These are phyloP conservation scores for Struthio camelus DNA, from an alignment of 2,113 vertebrate species.

Conservation along the genomic window DNA sequence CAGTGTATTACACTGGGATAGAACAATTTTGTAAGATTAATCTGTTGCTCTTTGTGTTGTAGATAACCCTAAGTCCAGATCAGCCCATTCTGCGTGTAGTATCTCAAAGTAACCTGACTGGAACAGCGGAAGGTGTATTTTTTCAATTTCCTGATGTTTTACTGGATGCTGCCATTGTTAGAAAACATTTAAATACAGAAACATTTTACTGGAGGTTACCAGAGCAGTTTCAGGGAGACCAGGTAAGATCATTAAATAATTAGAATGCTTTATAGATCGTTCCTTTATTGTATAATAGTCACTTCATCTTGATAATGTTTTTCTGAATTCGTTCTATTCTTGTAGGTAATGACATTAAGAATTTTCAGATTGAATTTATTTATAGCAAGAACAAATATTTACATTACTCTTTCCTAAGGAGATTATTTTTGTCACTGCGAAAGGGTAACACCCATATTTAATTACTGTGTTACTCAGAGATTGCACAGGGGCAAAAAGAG, in stretches of 20 bases:
- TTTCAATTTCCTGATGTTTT: constrained; percentile 80
- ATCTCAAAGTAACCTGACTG: constrained; percentile 82
- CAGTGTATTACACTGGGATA: background rate
- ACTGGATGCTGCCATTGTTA: constrained; percentile 78
- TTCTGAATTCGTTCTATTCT: background rate
- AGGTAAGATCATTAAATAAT: constrained; percentile 74
- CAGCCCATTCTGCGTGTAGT: constrained; percentile 79
- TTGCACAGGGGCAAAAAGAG: rapidly evolving
- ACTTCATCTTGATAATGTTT: background rate
- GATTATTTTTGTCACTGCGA: background rate
- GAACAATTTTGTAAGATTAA: background rate
- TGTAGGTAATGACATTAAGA: background rate
- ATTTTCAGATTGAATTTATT: background rate
- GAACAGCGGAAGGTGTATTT: constrained; percentile 83
- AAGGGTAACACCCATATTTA: background rate
- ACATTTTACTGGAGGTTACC: constrained; percentile 91
- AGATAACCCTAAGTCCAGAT: constrained; percentile 75
- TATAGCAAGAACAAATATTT: background rate
- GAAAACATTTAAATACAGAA: constrained; percentile 68
- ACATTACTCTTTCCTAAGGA: background rate
- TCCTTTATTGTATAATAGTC: background rate
- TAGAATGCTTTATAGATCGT: background rate
- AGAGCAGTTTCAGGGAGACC: constrained; percentile 79
- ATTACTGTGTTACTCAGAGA: background rate
- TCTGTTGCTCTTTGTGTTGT: background rate